These are phyloP conservation scores for Agrotis puta DNA, from an alignment of 2,888 invertebrate species.

Conservation along the genomic window DNA sequence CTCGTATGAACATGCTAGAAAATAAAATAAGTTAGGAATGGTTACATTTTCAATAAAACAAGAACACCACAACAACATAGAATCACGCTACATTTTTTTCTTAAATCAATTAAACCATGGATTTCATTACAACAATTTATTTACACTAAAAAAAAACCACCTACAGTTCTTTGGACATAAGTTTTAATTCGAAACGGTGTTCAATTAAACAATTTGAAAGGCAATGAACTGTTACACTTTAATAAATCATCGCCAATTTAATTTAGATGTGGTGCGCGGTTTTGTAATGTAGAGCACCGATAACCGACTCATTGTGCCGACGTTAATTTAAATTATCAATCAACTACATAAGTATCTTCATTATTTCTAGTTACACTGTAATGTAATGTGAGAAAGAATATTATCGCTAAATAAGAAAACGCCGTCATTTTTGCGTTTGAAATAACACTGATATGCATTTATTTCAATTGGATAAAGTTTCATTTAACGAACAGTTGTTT, in stretches of 20 bases:
- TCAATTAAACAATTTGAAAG: constrained; percentile 13
- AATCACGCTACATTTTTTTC: constrained; percentile 41
- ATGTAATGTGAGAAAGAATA: constrained; percentile 21
- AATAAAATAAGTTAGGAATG: constrained; percentile 52
- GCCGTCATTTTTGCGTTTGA: constrained; percentile 9
- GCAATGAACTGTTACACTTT: constrained; percentile 29
- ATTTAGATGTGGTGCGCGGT: constrained; percentile 32
- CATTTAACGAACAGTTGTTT: constrained; percentile 23
- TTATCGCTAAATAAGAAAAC: constrained; percentile 23
- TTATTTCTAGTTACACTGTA: not conserved
- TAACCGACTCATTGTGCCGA: constrained; percentile 22
- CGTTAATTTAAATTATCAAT: constrained; percentile 27
- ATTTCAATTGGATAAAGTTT: constrained; percentile 36
- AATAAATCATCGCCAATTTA: constrained; percentile 40
- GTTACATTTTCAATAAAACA: constrained; percentile 35
- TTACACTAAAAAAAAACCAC: constrained; percentile 9
- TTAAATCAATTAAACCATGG: constrained; percentile 50
- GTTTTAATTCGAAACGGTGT: constrained; percentile 8
- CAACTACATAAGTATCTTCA: constrained; percentile 1
- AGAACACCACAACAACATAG: constrained; percentile 18
- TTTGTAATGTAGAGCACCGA: constrained; percentile 37
- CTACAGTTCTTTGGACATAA: constrained; percentile 5
- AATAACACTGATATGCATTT: constrained; percentile 23
- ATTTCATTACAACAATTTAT: constrained; percentile 41
- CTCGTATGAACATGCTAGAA: constrained; percentile 75